Base-by-base conservation (phyloP, 92 coral and sea anemone genomes). In the Porites rus region DNA sequence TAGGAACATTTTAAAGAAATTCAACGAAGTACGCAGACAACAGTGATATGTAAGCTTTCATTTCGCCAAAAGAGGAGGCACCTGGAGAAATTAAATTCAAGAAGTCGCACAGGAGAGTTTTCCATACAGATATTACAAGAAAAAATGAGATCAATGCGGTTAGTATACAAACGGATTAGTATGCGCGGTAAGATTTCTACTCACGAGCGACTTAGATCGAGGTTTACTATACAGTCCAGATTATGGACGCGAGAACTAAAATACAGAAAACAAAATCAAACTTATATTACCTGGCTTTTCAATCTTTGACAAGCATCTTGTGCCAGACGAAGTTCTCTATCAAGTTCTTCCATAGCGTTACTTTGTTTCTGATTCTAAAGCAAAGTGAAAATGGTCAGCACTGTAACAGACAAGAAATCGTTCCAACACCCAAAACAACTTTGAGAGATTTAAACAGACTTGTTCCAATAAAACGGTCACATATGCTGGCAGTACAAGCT, bases 251-350 rank as follows among this genome's bases (percentile, higher is more conserved):
- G 17, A 56, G 16, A 10, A 56, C 20, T 6, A 24, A 18, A 31
- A 2, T 10, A 70, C 9, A 16, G 16, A n/a, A 61, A 13, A 31
- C 1, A 63, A 64, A n/a, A 0, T 28, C 3, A 28, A 69, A n/a
- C 1, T 13, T 5, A 52, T 69, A 25, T 18, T 69, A 97, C 99
- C 98, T 97, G 99, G 80, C 90, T 90, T 80, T 97, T 95, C n/a
- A 96, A 93, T 65, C 99, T 88, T 54, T 89, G 93, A 56, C 95
- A 91, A 52, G 99, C 97, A 65, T 97, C 99, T 70, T 96, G 92
- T 1, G 99, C 93, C 65, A 94, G 87, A 54, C 83, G 94, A 53
- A 97, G 79, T 68, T 97, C 99, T 64, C 93, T 31, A 56, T 95
- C 94, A 50, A 92, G 81, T 50, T 95, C 96, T 31, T 97, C 98